phyloP scores from a whole-genome alignment of 35 echinoderm and acorn worm species.

The Eucidaris tribuloides region DNA sequence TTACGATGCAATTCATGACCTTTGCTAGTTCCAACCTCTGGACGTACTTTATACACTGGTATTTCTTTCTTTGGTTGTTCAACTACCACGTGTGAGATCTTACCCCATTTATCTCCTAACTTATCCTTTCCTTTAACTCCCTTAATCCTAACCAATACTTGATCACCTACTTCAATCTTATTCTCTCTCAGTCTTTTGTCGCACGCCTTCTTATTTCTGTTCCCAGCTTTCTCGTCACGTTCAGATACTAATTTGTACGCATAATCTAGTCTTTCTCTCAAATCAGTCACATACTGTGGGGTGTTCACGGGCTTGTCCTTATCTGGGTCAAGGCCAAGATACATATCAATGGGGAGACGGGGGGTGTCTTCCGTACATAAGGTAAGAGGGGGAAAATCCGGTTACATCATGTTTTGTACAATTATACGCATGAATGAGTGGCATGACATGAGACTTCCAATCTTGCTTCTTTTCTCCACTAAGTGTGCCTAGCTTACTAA shows the following conservation, averaged over 20 bases:
- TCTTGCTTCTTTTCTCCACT: slow-evolving; percentile 19
- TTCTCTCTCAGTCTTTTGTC: background rate
- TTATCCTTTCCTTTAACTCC: too few species aligned
- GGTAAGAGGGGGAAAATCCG: slow-evolving; percentile 2
- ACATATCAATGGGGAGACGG: slow-evolving; percentile 26
- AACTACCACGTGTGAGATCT: slow-evolving; percentile 6
- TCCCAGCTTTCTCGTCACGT: too few species aligned
- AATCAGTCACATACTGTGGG: too few species aligned
- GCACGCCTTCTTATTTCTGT: slow-evolving; percentile 23
- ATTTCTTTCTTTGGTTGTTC: too few species aligned
- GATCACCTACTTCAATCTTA: background rate
- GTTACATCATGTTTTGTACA: slow-evolving; percentile 8
- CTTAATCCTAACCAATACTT: slow-evolving; percentile 54
- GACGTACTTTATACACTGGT: too few species aligned
- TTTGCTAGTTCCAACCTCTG: too few species aligned
- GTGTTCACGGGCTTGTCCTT: too few species aligned
- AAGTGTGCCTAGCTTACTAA: slow-evolving; percentile 48
- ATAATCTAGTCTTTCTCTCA: too few species aligned
- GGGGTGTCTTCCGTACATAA: slow-evolving; percentile 56
- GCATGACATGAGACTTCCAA: slow-evolving; percentile 23
- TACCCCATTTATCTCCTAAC: too few species aligned
- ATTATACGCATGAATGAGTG: slow-evolving; percentile 31
- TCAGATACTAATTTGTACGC: too few species aligned
- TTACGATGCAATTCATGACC: too few species aligned
- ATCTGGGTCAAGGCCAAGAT: background rate